These are phyloP conservation scores for Diachasma alloeum DNA, from an alignment of 1,140 invertebrate genomes.

Conservation along the genomic window DNA sequence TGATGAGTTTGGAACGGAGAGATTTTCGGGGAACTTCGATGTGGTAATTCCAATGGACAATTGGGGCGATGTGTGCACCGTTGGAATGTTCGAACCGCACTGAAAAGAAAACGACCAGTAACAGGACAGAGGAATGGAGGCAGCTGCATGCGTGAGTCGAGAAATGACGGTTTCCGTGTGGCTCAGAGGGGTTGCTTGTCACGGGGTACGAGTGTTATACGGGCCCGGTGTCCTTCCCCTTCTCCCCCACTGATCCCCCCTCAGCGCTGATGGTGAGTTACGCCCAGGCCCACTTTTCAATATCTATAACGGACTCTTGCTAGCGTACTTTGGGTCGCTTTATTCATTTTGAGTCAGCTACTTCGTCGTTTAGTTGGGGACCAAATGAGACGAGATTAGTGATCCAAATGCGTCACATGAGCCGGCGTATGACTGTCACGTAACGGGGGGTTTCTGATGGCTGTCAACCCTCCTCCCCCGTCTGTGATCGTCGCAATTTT, in stretches of 20 bases:
- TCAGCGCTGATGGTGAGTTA: slow-evolving; percentile 18
- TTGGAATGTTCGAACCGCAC: slow-evolving; percentile 8
- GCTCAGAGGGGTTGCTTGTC: slow-evolving; percentile 32
- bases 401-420: too few species aligned
- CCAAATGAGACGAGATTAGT: too few species aligned
- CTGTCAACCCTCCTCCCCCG: too few species aligned
- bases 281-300: slow-evolving; percentile 23
- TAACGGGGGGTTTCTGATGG: too few species aligned
- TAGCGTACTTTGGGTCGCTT: slow-evolving; percentile 10
- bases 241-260: background rate
- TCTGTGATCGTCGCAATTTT: too few species aligned
- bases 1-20: background rate
- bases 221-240: slow-evolving; percentile 42
- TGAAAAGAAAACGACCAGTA: slow-evolving; percentile 12
- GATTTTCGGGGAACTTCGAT: background rate
- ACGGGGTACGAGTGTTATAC: slow-evolving; percentile 42
- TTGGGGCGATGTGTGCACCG: background rate
- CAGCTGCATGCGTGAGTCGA: slow-evolving; percentile 27
- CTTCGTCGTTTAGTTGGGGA: too few species aligned
- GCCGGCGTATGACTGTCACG: too few species aligned
- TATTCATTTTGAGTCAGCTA: too few species aligned
- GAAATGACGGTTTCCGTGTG: slow-evolving; percentile 26
- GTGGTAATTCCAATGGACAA: background rate
- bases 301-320: slow-evolving; percentile 26
- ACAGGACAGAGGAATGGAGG: background rate